Percentiles rank a stretch among this genome's conserved stretches.
Evolutionary conservation across 2,888 invertebrate genomes (phyloP).

Genomic region (Agonopterix arenella): DNA sequence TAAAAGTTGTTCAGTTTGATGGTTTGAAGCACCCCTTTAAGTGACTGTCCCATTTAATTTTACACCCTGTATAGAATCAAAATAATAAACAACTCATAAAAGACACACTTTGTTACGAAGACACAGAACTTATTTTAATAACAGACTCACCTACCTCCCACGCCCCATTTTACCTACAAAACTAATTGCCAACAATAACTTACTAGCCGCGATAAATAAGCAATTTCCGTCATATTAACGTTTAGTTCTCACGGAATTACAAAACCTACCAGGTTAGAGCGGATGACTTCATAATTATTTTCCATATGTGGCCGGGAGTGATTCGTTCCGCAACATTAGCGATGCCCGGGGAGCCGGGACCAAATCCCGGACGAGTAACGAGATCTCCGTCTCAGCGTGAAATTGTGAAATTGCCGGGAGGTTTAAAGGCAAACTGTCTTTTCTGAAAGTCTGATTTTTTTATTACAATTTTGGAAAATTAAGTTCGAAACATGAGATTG

Average conservation of each 20-base stretch:
- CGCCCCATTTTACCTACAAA: constrained; percentile 1
- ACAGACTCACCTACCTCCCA: constrained; percentile 5
- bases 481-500: no score
- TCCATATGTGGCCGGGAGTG: constrained; percentile 53
- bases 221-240: constrained; percentile 40
- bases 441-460: no score
- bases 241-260: constrained; percentile 41
- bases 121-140: constrained; percentile 1
- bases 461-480: no score
- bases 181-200: constrained; percentile 15
- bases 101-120: no score
- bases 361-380: constrained; percentile 58
- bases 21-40: no score
- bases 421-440: constrained; percentile 11
- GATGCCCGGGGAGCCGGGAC: constrained; percentile 46
- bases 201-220: constrained; percentile 31
- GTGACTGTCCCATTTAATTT: no score
- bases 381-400: constrained; percentile 68
- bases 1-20: no score
- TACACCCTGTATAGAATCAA: no score
- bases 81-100: no score
- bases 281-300: constrained; percentile 66
- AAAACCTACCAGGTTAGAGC: constrained; percentile 36
- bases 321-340: constrained; percentile 68
- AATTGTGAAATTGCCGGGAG: constrained; percentile 67